Percentiles rank a stretch among this genome's conserved stretches.
Evolutionary conservation across 2,888 invertebrate genomes (phyloP).

Genomic region (Furcula furcula): DNA sequence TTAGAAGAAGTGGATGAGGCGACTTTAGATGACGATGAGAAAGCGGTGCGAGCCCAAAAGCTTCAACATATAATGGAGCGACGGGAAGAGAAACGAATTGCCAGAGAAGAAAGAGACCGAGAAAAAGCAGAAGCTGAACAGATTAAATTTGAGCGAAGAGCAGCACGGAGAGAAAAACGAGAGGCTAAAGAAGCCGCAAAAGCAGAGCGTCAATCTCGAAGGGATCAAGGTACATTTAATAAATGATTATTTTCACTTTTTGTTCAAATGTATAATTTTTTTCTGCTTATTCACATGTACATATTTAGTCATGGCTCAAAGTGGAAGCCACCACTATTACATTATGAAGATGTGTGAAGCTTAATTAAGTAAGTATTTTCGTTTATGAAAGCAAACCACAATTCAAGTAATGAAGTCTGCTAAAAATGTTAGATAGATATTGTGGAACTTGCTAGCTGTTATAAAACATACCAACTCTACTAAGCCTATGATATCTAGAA

Average conservation of each 20-base stretch:
- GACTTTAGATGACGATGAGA: slow-evolving; percentile 67
- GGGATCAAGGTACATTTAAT: slow-evolving; percentile 65
- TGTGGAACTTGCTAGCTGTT: too few relatives aligned
- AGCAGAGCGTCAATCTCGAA: slow-evolving; percentile 48
- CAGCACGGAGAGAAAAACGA: slow-evolving; percentile 51
- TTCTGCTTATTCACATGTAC: too few relatives aligned
- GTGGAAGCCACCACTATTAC: too few relatives aligned
- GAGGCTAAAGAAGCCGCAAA: slow-evolving; percentile 55
- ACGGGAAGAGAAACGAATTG: slow-evolving; percentile 48
- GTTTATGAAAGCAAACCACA: too few relatives aligned
- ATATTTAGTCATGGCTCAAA: too few relatives aligned
- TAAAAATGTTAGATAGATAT: too few relatives aligned
- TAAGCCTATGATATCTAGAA: slow-evolving; percentile 7
- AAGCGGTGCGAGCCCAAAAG: slow-evolving; percentile 51
- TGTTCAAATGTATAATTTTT: too few relatives aligned
- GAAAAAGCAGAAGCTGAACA: slow-evolving; percentile 47
- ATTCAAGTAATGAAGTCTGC: too few relatives aligned
- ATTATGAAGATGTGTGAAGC: too few relatives aligned
- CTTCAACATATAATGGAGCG: slow-evolving; percentile 40
- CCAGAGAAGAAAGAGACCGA: slow-evolving; percentile 46
- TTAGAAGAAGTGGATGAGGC: slow-evolving; percentile 68
- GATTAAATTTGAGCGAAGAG: slow-evolving; percentile 58
- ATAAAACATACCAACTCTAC: too few relatives aligned
- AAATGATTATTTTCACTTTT: too few relatives aligned
- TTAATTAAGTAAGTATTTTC: too few relatives aligned